These are phyloP conservation scores for Gila robusta DNA, from an alignment of 2,797 vertebrate species.

Conservation along the genomic window DNA sequence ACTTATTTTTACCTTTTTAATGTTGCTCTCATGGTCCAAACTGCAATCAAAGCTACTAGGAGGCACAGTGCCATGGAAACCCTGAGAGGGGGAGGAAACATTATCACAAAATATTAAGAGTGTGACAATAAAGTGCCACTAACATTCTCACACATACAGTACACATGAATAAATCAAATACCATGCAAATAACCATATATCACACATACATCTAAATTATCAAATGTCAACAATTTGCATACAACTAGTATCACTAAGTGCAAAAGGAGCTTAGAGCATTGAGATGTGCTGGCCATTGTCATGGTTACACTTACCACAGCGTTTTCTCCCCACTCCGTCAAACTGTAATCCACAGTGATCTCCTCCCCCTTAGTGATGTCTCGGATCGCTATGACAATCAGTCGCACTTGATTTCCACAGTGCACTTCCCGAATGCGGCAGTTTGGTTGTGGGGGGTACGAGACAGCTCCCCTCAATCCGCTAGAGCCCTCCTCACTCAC, in stretches of 20 bases:
- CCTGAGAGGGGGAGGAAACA: slow-evolving; percentile 65
- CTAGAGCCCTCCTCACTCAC: slow-evolving; percentile 63
- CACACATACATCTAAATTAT: not conserved
- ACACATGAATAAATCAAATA: not conserved
- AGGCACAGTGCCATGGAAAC: slow-evolving; percentile 77
- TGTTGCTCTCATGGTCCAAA: slow-evolving; percentile 78
- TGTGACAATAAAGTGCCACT: not conserved
- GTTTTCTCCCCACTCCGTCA: slow-evolving; percentile 84
- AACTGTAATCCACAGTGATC: slow-evolving; percentile 85
- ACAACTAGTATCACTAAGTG: slow-evolving; percentile 7
- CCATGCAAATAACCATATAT: not conserved
- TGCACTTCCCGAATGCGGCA: slow-evolving; percentile 84
- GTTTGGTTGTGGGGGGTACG: slow-evolving; percentile 78
- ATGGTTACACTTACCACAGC: slow-evolving; percentile 73
- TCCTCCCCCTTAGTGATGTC: slow-evolving; percentile 85
- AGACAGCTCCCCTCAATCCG: slow-evolving; percentile 60
- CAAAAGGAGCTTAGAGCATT: slow-evolving; percentile 3
- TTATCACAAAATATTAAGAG: slow-evolving; percentile 16
- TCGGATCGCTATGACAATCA: slow-evolving; percentile 83
- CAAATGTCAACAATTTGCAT: slow-evolving; percentile 1
- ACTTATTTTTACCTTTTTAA: slow-evolving; percentile 79
- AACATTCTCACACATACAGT: slow-evolving; percentile 9
- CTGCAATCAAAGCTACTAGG: slow-evolving; percentile 75
- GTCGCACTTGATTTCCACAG: slow-evolving; percentile 82
- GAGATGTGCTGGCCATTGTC: slow-evolving; percentile 63